These are phyloP conservation scores for Hoplias malabaricus DNA, from an alignment of 2,113 vertebrate genomes.

Conservation along the genomic window DNA sequence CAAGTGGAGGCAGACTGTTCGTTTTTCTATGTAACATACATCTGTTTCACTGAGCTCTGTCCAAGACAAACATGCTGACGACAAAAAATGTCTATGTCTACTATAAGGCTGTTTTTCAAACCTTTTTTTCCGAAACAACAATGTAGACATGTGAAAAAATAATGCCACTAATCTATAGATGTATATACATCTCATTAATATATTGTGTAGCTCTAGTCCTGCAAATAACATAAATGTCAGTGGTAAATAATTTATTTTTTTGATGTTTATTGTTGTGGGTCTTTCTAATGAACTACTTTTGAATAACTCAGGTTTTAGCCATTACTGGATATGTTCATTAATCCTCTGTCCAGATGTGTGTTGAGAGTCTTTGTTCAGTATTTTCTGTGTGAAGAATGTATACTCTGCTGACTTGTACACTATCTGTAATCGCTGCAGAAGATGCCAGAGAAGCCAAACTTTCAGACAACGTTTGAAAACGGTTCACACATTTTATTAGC, in stretches of 20 bases:
- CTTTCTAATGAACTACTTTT: constrained; percentile 74
- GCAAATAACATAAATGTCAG: constrained; percentile 67
- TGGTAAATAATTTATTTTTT: constrained; percentile 70
- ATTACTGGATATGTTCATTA: constrained; percentile 58
- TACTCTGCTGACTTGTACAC: constrained; percentile 49
- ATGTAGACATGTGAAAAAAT: constrained; percentile 46
- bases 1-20: constrained; percentile 23
- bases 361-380: constrained; percentile 62
- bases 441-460: constrained; percentile 20
- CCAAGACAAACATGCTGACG: constrained; percentile 47
- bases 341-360: constrained; percentile 40
- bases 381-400: constrained; percentile 68
- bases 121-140: constrained; percentile 23
- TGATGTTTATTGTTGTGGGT: constrained; percentile 72
- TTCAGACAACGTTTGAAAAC: background rate
- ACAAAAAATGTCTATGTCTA: constrained; percentile 35
- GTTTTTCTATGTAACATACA: constrained; percentile 49
- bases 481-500: background rate
- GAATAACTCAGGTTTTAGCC: constrained; percentile 82
- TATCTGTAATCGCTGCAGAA: constrained; percentile 42
- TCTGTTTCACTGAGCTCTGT: constrained; percentile 46
- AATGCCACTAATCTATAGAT: constrained; percentile 58
- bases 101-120: constrained; percentile 29
- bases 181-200: constrained; percentile 69
- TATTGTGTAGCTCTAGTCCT: constrained; percentile 75